A percentile compares a stretch with the other conserved stretches of the same genome.
Evolutionary conservation across 2,113 vertebrate genomes (phyloP).

Genomic region (Hiodon tergisus): DNA sequence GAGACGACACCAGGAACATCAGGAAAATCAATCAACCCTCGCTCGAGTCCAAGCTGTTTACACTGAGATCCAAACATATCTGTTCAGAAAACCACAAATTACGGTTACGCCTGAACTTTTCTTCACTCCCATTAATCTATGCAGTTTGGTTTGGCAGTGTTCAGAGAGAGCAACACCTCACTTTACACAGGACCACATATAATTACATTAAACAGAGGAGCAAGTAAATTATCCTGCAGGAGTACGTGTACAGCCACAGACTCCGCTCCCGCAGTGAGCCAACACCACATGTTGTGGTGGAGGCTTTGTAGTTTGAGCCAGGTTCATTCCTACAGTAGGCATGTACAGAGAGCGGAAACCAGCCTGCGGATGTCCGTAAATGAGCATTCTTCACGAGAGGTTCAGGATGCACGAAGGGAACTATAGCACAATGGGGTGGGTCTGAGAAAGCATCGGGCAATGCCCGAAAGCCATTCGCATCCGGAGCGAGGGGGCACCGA

Average conservation of each 20-base stretch:
- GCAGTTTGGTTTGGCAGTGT: background rate
- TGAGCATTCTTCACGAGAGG: too few relatives aligned
- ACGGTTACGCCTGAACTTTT: constrained; percentile 19
- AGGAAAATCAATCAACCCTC: too few relatives aligned
- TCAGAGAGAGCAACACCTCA: background rate
- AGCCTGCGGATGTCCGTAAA: too few relatives aligned
- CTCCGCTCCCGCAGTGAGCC: too few relatives aligned
- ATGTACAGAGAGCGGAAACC: too few relatives aligned
- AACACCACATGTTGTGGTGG: too few relatives aligned
- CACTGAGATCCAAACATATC: background rate
- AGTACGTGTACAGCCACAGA: too few relatives aligned
- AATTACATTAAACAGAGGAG: background rate
- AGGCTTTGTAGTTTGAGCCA: too few relatives aligned
- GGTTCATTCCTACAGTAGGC: too few relatives aligned
- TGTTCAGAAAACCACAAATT: background rate
- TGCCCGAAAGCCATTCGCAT: background rate
- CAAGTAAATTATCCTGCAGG: background rate
- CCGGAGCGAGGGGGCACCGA: background rate
- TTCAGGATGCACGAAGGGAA: too few relatives aligned
- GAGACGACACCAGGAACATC: too few relatives aligned
- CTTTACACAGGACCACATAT: background rate
- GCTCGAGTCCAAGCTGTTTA: background rate
- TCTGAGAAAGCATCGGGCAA: background rate
- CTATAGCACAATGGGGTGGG: too few relatives aligned
- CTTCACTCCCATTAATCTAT: background rate